Percentiles rank a stretch among this genome's conserved stretches.
Evolutionary conservation across 2,888 invertebrate species (phyloP).

Genomic region (Rhogogaster chlorosoma): DNA sequence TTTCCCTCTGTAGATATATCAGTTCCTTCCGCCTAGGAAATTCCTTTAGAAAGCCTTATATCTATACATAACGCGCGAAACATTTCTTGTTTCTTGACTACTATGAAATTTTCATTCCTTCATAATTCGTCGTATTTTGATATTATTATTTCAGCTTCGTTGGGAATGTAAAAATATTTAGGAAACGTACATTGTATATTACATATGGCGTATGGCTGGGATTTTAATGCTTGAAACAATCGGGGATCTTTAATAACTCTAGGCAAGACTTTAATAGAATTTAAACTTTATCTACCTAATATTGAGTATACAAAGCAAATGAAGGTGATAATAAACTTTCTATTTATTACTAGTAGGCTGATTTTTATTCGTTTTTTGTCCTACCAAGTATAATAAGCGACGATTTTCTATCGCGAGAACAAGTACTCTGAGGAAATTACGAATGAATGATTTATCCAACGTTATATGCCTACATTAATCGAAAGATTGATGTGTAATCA

Average conservation of each 20-base stretch:
- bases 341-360: not conserved
- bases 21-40: slow-evolving; percentile 33
- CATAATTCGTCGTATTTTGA: not conserved
- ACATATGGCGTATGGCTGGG: not conserved
- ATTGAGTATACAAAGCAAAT: not conserved
- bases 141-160: not conserved
- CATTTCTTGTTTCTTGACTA: not conserved
- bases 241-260: too few relatives aligned
- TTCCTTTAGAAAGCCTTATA: slow-evolving; percentile 7
- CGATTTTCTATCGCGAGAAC: not conserved
- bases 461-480: not conserved
- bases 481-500: not conserved
- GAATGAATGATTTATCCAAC: not conserved
- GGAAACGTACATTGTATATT: not conserved
- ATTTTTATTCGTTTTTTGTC: not conserved
- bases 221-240: not conserved
- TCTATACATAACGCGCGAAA: not conserved
- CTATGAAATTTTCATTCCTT: not conserved
- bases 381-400: not conserved
- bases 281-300: not conserved
- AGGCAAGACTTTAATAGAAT: not conserved
- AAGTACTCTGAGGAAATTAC: not conserved
- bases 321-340: not conserved
- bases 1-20: not conserved
- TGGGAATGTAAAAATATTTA: not conserved